A percentile compares a stretch with the other conserved stretches of the same genome.
Conservation (phyloP, 2,113 vertebrate genomes). For the Charina bottae region DNA sequence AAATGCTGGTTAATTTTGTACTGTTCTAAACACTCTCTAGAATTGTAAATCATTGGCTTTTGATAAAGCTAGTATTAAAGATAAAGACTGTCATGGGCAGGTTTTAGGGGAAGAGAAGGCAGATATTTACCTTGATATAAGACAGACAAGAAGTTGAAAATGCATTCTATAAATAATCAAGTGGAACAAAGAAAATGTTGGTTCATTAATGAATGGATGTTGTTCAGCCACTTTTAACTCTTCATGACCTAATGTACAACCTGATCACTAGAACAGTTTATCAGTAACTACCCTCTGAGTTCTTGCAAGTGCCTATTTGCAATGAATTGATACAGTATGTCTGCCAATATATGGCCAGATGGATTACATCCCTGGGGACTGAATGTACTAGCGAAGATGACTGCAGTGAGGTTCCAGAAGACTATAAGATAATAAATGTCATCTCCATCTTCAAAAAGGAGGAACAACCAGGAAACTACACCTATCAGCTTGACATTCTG, state of each 20-base stretch:
- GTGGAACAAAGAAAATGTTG: neutral
- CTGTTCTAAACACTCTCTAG: neutral
- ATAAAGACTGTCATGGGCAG: neutral
- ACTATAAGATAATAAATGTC: neutral
- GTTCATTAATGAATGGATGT: neutral
- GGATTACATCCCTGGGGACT: no score
- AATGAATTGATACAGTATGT: no score
- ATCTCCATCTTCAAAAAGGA: neutral
- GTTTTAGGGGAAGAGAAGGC: neutral
- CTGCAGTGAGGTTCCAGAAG: no score
- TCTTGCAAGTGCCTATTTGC: no score
- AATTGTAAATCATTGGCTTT: neutral
- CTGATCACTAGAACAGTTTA: no score
- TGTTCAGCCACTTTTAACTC: neutral
- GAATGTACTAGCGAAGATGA: no score
- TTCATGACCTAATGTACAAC: no score
- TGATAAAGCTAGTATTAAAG: neutral
- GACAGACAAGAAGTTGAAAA: neutral
- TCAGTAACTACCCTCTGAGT: no score
- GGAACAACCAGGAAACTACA: neutral
- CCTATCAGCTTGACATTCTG: neutral
- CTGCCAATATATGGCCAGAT: no score
- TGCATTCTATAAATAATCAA: neutral
- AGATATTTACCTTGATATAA: neutral
- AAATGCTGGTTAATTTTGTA: neutral